Evolutionary conservation across 2,888 invertebrate species (phyloP).

Genomic region (Rosalia funebris): DNA sequence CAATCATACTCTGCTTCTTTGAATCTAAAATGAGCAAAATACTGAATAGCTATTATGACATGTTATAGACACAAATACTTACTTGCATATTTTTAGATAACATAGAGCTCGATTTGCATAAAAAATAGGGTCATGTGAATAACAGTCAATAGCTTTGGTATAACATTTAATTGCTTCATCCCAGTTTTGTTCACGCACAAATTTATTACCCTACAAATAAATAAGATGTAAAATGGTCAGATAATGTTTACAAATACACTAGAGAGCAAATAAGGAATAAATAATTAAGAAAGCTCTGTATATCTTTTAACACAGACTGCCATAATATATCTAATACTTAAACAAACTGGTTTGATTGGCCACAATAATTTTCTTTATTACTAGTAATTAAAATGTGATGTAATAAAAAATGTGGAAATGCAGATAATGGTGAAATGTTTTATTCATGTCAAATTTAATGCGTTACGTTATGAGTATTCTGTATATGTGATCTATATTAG

Average conservation of each 20-base stretch:
- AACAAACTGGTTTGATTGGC: neutral
- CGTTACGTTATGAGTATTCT: too few relatives aligned
- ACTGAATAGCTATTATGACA: too few relatives aligned
- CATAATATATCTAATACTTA: neutral
- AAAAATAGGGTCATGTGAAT: constrained; percentile 81
- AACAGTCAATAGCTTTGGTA: constrained; percentile 85
- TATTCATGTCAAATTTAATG: neutral
- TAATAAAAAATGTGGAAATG: neutral
- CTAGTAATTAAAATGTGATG: neutral
- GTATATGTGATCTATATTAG: too few relatives aligned
- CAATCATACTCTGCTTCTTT: constrained; percentile 83
- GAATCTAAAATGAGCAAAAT: constrained; percentile 64
- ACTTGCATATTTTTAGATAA: constrained; percentile 83
- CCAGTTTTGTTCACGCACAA: constrained; percentile 83
- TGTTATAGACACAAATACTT: constrained; percentile 51
- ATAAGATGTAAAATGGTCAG: constrained; percentile 57
- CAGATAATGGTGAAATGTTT: neutral
- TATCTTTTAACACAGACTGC: neutral
- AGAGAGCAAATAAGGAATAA: neutral
- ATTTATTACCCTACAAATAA: constrained; percentile 88
- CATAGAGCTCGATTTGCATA: constrained; percentile 91
- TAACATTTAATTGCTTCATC: constrained; percentile 88
- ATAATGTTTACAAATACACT: neutral
- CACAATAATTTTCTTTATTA: neutral
- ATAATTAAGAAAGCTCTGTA: neutral